Evolutionary conservation across 2,888 invertebrate species (phyloP), one percentile per base, ranked within the genome.

Genomic region (Spialia ferax): DNA sequence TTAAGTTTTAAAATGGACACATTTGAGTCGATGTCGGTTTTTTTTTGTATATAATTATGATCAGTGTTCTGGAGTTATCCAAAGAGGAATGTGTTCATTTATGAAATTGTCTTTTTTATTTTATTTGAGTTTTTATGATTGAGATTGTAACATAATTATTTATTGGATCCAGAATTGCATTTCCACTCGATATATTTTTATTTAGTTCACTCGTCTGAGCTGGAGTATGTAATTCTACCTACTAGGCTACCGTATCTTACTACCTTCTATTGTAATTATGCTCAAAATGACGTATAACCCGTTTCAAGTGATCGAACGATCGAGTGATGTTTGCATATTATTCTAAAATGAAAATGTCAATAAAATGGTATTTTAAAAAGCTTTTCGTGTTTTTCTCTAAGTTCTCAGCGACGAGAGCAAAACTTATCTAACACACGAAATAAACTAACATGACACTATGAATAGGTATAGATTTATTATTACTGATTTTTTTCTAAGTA

Each of bases 11-110:
- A 76, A 80, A 81, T 84, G 86, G 77, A 82, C 85, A 86, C 85
- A 82, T 62, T 60, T 45, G 66, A 54, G 73, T 69, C 57, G 72
- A 59, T 54, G 60, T 54, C 54, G 60, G 54, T 48, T 59, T 45
- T 50, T 42, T 62, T 38, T 68, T 86, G 85, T 88, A 82, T 77
- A 85, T 87, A 80, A 76, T 77, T 77, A 85, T 87, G 79, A 77
- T 76, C 81, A 75, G 83, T 85, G 84, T 85, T 84, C 81, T 77
- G 79, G 76, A 79, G 75, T 85, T 82, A 82, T 85, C 93, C 93
- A 93, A 93, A 93, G 93, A 93, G 78, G 81, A 82, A 87, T 91
- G 93, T 93, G 93, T 93, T 93, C 93, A 90, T 89, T 87, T 87
- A 81, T 81, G 81, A 75, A 78, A 83, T 82, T 82, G 76, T 79